Percentiles rank a stretch among this genome's conserved stretches.
Evolutionary conservation across 2,888 invertebrate genomes (phyloP).

Genomic region (Himalopsyche anomala): DNA sequence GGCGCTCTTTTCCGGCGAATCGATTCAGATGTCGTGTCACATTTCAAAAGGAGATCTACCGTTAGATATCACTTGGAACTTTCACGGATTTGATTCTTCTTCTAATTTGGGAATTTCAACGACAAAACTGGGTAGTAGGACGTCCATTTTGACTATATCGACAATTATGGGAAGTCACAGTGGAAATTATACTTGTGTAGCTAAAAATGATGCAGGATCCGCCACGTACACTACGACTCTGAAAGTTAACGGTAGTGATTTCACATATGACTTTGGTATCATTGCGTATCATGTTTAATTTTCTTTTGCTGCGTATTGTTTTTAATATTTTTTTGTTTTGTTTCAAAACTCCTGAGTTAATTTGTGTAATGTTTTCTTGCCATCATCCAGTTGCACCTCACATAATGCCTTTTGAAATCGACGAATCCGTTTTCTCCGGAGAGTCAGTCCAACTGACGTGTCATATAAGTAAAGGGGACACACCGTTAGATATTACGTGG

Average conservation of each 20-base stretch:
- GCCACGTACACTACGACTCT: conserved; percentile 77
- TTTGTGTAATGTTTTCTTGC: conserved; percentile 24
- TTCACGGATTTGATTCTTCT: conserved; percentile 75
- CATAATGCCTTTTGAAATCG: conserved; percentile 81
- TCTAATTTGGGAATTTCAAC: conserved; percentile 75
- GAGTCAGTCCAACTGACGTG: conserved; percentile 83
- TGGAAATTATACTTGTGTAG: conserved; percentile 81
- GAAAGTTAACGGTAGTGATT: conserved; percentile 78
- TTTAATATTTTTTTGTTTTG: conserved; percentile 45
- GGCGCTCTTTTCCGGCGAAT: conserved; percentile 79
- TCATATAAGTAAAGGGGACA: conserved; percentile 84
- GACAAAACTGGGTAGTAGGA: conserved; percentile 76
- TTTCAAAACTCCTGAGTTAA: conserved; percentile 19
- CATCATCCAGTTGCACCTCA: conserved; percentile 74
- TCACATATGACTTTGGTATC: conserved; percentile 31
- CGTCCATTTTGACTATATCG: conserved; percentile 78
- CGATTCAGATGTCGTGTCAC: conserved; percentile 81
- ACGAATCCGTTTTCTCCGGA: conserved; percentile 82
- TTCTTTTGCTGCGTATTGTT: conserved; percentile 32
- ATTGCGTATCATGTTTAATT: conserved; percentile 48
- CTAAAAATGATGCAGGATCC: conserved; percentile 78
- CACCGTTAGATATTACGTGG: conserved; percentile 85
- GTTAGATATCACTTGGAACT: conserved; percentile 83
- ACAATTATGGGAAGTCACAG: conserved; percentile 78
- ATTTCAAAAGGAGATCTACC: conserved; percentile 86